Evolutionary conservation across 2,888 invertebrate genomes (phyloP), one percentile per base, ranked within the genome.

Genomic region (Therioaphis trifolii): DNA sequence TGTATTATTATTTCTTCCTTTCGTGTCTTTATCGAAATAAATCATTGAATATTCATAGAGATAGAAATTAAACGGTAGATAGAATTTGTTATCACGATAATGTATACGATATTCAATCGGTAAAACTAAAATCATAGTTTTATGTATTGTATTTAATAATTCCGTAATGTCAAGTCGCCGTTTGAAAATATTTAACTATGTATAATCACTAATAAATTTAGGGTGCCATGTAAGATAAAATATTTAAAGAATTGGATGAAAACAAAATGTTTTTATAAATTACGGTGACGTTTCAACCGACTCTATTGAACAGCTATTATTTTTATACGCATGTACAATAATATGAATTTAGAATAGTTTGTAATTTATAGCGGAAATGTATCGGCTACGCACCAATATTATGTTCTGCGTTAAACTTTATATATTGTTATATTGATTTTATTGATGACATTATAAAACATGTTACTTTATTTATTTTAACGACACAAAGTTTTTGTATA

Each of bases 151-250:
- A 75, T 35, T 35, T 35, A 40, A 40, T n/a, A 18, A 43, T 11
- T 24, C 18, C 24, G 40, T 18, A 52, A 12, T 49, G n/a, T 52
- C 4, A 12, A 21, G 7, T 71, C 21, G 7, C 55, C 40, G 14
- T 43, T 61, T 46, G 12, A 24, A 4, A 27, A 43, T 61, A 29
- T 76, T 43, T 76, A 61, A 52, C 35, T 52, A 4, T 52, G 52
- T 72, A 27, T 27, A 7, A 35, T 61, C 12, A 5, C 7, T 43
- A 76, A 29, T 76, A 63, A 7, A 27, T 63, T 76, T 76, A 63
- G 76, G 61, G 76, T 76, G 76, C 76, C 76, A 76, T 76, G 76
- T 63, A 76, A 63, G 29, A 76, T 76, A 76, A 46, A 46, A 76
- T 61, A 61, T 43, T 76, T 61, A 24, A 21, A 46, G n/a, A 46